These are phyloP conservation scores for Cryptoblepharus egeriae DNA, from an alignment of 2,797 vertebrate genomes.

Conservation along the genomic window DNA sequence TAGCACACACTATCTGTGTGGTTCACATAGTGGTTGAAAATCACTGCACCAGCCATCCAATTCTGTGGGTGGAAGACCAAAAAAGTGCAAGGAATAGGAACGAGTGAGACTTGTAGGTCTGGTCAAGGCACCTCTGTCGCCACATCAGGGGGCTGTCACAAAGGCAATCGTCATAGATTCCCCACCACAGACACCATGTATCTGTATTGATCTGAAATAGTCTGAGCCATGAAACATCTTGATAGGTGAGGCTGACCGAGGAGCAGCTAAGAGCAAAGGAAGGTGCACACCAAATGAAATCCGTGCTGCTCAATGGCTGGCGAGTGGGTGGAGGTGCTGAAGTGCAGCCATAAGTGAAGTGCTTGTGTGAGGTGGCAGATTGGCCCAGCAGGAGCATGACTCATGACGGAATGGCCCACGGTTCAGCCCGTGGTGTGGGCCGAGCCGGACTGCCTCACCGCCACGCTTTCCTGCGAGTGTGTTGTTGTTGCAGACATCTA, in stretches of 20 bases:
- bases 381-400: background rate
- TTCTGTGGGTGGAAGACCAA: no score
- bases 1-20: no score
- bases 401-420: background rate
- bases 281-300: background rate
- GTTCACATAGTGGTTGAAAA: no score
- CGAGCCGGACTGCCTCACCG: background rate
- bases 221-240: background rate
- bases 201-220: background rate
- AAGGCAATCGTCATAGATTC: background rate
- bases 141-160: background rate
- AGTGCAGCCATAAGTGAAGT: background rate
- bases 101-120: background rate
- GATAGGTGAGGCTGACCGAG: background rate
- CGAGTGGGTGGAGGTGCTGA: background rate
- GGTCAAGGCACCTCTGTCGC: conserved; percentile 12
- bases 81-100: conserved; percentile 32
- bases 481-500: background rate
- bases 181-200: background rate
- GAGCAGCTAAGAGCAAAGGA: no score
- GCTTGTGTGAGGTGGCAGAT: background rate
- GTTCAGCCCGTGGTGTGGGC: background rate
- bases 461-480: background rate
- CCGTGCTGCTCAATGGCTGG: background rate
- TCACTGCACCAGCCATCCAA: no score